phyloP scores from a whole-genome alignment of 92 coral and sea anemone species.

The Porites evermanni region DNA sequence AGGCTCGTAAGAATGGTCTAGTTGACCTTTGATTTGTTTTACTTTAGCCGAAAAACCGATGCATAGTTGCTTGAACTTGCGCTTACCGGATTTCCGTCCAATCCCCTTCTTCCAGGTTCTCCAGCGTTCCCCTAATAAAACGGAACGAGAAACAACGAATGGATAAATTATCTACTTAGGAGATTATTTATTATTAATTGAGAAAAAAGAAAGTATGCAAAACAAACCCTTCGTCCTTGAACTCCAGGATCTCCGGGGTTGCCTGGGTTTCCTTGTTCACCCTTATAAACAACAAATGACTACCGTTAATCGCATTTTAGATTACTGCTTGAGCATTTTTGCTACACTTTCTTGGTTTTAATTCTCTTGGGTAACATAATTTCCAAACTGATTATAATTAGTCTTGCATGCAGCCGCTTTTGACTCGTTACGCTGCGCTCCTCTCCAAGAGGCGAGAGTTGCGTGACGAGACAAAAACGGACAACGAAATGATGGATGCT shows the following conservation, averaged over 20 bases:
- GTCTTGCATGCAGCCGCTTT: too few species aligned
- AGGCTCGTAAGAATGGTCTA: too few species aligned
- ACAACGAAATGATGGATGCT: too few species aligned
- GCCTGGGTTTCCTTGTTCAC: slow-evolving; percentile 26
- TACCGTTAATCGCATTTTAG: background rate
- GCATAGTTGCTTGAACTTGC: too few species aligned
- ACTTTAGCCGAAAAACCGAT: too few species aligned
- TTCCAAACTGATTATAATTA: too few species aligned
- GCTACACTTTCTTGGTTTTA: background rate
- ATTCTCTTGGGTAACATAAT: too few species aligned
- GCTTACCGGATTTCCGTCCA: slow-evolving; percentile 35
- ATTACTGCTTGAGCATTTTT: background rate
- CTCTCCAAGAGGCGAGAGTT: too few species aligned
- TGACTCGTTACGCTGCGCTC: too few species aligned
- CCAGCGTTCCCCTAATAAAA: slow-evolving; percentile 25
- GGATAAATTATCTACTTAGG: background rate
- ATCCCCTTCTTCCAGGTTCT: slow-evolving; percentile 8
- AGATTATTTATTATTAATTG: background rate
- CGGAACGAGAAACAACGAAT: background rate
- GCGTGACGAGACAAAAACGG: too few species aligned
- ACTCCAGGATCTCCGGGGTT: slow-evolving; percentile 28
- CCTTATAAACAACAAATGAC: background rate
- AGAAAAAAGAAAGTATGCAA: background rate
- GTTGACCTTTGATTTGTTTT: too few species aligned
- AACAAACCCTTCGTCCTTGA: slow-evolving; percentile 30